Conservation (phyloP, 2,888 invertebrate genomes). For the Lydus trimaculatus region DNA sequence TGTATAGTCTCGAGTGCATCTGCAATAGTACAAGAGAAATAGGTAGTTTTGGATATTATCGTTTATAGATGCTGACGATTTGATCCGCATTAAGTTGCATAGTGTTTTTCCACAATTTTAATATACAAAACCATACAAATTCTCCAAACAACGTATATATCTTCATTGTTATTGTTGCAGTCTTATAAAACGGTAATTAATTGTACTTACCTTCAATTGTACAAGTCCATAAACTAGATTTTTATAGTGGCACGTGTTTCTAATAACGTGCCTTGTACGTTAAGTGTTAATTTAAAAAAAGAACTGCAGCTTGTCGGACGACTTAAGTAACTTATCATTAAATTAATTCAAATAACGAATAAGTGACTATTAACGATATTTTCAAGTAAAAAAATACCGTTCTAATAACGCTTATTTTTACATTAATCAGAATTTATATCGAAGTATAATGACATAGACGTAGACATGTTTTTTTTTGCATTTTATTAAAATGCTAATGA, state of each 20-base stretch:
- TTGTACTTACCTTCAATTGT: too few relatives aligned
- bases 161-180: too few relatives aligned
- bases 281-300: neutral
- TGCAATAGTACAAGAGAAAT: too few relatives aligned
- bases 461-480: neutral
- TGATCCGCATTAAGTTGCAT: too few relatives aligned
- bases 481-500: neutral
- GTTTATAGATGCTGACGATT: too few relatives aligned
- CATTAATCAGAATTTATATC: neutral
- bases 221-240: neutral
- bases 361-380: neutral
- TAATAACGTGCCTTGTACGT: neutral
- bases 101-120: too few relatives aligned
- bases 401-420: neutral
- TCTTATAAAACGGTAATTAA: too few relatives aligned
- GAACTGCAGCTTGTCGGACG: neutral
- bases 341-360: neutral
- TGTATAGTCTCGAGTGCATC: too few relatives aligned
- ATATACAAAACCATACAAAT: too few relatives aligned
- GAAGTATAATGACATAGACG: neutral
- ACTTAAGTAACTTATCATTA: neutral
- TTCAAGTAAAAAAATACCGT: neutral
- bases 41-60: too few relatives aligned
- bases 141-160: too few relatives aligned
- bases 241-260: neutral